Evolutionary conservation across 2,888 invertebrate genomes (phyloP).

Genomic region (Thereva nobilitata): DNA sequence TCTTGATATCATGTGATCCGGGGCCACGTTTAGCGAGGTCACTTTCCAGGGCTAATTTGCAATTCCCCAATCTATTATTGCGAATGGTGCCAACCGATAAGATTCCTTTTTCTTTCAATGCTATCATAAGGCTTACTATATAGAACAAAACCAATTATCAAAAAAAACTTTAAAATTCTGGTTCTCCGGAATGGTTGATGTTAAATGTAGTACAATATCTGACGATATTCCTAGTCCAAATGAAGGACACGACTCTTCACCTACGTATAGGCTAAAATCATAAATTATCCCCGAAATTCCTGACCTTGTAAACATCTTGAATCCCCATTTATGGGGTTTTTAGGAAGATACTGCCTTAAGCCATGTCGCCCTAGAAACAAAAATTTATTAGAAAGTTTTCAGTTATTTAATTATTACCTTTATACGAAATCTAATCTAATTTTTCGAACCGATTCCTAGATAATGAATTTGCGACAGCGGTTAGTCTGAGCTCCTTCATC

Average conservation of each 20-base stretch:
- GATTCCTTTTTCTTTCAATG: constrained; percentile 40
- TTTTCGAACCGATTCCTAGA: constrained; percentile 37
- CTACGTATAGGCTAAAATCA: constrained; percentile 38
- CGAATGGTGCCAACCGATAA: constrained; percentile 40
- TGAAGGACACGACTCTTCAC: constrained; percentile 37
- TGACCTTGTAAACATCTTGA: constrained; percentile 42
- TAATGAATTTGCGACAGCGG: neutral
- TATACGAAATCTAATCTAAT: constrained; percentile 39
- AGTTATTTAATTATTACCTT: constrained; percentile 32
- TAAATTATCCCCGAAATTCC: constrained; percentile 41
- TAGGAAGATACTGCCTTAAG: constrained; percentile 41
- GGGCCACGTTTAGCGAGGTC: constrained; percentile 40
- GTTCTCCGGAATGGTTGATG: constrained; percentile 35
- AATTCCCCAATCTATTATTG: constrained; percentile 40
- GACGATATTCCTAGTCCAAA: constrained; percentile 41
- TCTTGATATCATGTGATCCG: constrained; percentile 41
- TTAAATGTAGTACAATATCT: constrained; percentile 26
- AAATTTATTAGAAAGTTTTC: constrained; percentile 7
- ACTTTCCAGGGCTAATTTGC: constrained; percentile 38
- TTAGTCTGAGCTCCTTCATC: neutral
- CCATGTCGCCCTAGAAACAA: constrained; percentile 39
- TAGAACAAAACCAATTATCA: constrained; percentile 42
- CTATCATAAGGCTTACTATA: constrained; percentile 38
- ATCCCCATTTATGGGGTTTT: constrained; percentile 40
- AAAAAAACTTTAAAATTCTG: constrained; percentile 41